Percentiles rank a stretch among this genome's conserved stretches.
These are phyloP conservation scores for Vombatus ursinus DNA, from an alignment of 2,113 vertebrate genomes.

Conservation along the genomic window DNA sequence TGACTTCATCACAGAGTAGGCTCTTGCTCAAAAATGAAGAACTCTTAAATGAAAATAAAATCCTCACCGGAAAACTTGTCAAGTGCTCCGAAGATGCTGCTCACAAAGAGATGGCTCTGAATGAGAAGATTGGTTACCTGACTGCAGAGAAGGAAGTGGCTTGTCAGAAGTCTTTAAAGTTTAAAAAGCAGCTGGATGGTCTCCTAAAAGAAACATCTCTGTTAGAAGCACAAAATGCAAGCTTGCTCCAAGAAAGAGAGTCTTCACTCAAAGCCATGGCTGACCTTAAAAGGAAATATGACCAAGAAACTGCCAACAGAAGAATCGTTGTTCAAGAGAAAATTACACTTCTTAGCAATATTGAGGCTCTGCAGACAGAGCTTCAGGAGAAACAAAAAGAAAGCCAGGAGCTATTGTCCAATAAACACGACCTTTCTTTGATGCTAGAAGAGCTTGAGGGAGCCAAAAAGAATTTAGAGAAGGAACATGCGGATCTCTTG, in stretches of 20 bases:
- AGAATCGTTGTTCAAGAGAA: conserved; percentile 82
- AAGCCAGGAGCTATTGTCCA: conserved; percentile 80
- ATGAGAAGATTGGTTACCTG: conserved; percentile 77
- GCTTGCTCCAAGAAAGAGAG: conserved; percentile 85
- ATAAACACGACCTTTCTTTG: conserved; percentile 81
- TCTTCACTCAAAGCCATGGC: conserved; percentile 79
- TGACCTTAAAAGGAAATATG: conserved; percentile 83
- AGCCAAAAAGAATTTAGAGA: conserved; percentile 77
- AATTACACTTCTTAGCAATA: conserved; percentile 77
- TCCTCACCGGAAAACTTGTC: conserved; percentile 82
- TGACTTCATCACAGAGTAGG: conserved; percentile 84
- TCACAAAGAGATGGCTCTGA: conserved; percentile 73
- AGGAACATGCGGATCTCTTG: conserved; percentile 76
- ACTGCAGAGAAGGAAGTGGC: conserved; percentile 85
- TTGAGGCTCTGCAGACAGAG: conserved; percentile 82
- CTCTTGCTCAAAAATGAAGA: conserved; percentile 86
- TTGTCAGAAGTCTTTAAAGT: conserved; percentile 76
- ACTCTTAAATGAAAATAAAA: conserved; percentile 83
- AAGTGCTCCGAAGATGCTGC: conserved; percentile 75
- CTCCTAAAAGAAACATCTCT: conserved; percentile 87
- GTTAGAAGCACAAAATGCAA: conserved; percentile 82
- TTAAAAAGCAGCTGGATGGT: conserved; percentile 83
- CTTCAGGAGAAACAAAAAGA: conserved; percentile 80
- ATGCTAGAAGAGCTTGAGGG: conserved; percentile 83
- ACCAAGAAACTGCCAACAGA: conserved; percentile 81